phyloP scores from a whole-genome alignment of 2,888 invertebrate genomes.

The Aphelenchoides bicaudatus region DNA sequence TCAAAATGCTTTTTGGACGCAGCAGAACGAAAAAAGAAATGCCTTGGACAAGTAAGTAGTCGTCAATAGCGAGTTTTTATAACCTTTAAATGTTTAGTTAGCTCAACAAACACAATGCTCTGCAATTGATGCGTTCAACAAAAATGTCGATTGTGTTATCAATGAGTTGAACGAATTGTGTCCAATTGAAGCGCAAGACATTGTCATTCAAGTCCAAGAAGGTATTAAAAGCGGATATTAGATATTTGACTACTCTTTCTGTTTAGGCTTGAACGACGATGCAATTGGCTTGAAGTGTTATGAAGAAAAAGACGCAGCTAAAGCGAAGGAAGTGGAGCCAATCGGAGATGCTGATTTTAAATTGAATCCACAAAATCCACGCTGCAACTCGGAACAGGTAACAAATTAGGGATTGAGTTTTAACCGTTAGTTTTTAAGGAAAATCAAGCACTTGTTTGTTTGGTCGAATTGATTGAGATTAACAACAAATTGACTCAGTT shows the following conservation, averaged over 20 bases:
- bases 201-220: conserved; percentile 50
- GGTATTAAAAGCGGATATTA: too few species aligned
- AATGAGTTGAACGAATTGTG: conserved; percentile 53
- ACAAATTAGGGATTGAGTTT: background rate
- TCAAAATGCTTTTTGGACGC: conserved; percentile 45
- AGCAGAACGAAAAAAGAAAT: conserved; percentile 34
- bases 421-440: conserved; percentile 34
- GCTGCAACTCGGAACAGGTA: conserved; percentile 33
- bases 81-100: conserved; percentile 14
- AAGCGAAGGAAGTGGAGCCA: conserved; percentile 2
- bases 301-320: conserved; percentile 15
- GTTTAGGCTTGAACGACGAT: conserved; percentile 42
- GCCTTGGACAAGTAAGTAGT: conserved; percentile 14
- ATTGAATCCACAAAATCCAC: conserved; percentile 27
- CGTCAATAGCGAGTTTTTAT: background rate
- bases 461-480: conserved; percentile 56
- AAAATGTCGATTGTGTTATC: conserved; percentile 52
- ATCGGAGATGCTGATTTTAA: conserved; percentile 32
- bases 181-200: conserved; percentile 51
- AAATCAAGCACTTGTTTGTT: conserved; percentile 53
- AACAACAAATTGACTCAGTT: conserved; percentile 51
- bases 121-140: conserved; percentile 50
- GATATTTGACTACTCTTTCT: background rate
- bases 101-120: conserved; percentile 33
- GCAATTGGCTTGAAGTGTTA: conserved; percentile 38